These are phyloP conservation scores for Alloscopus bannaensis DNA, from an alignment of 2,888 invertebrate genomes.

Conservation along the genomic window DNA sequence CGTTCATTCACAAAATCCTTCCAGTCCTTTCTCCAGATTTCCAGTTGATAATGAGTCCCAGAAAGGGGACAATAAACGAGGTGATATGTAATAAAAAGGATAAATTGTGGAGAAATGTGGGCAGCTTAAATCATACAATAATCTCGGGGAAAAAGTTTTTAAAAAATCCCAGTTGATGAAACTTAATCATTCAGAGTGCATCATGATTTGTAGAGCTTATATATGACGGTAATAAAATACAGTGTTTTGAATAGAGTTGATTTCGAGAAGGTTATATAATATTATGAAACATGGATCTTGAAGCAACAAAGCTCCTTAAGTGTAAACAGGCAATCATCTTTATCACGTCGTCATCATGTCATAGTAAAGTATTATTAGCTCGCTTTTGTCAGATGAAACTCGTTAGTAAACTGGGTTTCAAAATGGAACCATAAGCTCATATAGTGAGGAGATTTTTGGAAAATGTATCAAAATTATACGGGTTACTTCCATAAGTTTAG, in stretches of 20 bases:
- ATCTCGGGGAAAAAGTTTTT: background rate
- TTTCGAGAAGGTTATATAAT: background rate
- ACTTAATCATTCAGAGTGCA: constrained; percentile 29
- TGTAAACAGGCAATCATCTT: constrained; percentile 60
- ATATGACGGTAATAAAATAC: constrained; percentile 35
- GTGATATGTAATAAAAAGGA: background rate
- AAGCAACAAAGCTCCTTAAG: constrained; percentile 27
- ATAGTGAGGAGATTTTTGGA: too few species aligned
- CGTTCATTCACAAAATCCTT: background rate
- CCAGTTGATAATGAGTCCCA: constrained; percentile 19
- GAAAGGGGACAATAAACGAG: constrained; percentile 19
- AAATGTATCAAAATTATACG: too few species aligned
- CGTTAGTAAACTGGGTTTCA: constrained; percentile 36
- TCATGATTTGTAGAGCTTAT: constrained; percentile 45
- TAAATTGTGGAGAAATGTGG: background rate
- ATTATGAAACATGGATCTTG: background rate
- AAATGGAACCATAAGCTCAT: too few species aligned
- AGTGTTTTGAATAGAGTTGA: constrained; percentile 17
- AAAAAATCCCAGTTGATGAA: constrained; percentile 17
- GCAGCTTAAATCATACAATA: constrained; percentile 9
- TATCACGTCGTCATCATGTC: constrained; percentile 57
- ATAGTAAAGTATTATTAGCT: constrained; percentile 49
- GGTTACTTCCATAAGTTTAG: too few species aligned
- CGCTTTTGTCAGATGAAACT: constrained; percentile 34
- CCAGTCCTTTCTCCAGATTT: constrained; percentile 5